Percentiles rank a stretch among this genome's conserved stretches.
These are phyloP conservation scores for Rhea americana DNA, from an alignment of 2,113 vertebrate species.

Conservation along the genomic window DNA sequence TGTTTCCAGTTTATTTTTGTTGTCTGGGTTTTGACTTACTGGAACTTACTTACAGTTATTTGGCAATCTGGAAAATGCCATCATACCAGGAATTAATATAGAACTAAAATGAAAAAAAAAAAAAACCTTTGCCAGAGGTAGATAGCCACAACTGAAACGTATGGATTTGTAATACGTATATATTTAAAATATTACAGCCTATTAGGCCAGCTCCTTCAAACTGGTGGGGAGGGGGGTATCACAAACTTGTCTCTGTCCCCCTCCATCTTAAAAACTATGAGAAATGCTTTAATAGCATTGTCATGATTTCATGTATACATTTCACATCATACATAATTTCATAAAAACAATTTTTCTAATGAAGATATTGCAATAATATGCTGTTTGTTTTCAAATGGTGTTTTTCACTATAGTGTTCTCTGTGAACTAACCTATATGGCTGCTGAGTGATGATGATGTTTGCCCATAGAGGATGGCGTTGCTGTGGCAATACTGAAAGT, in stretches of 20 bases:
- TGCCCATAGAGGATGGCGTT: rapidly evolving
- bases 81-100: neutral
- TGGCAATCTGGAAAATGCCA: neutral
- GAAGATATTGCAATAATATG: neutral
- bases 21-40: neutral
- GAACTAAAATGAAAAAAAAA: neutral
- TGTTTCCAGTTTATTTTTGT: conserved; percentile 59
- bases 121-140: neutral
- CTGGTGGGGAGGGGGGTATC: neutral
- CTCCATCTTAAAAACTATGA: neutral
- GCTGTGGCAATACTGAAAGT: neutral
- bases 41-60: neutral
- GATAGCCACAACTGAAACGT: neutral
- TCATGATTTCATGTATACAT: neutral
- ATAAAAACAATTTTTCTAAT: neutral
- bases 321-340: neutral
- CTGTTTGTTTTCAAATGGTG: neutral
- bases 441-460: too few relatives aligned
- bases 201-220: rapidly evolving
- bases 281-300: neutral
- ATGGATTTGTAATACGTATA: neutral
- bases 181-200: neutral
- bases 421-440: too few relatives aligned
- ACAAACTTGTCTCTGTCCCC: neutral
- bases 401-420: neutral